Conservation (phyloP, 2,888 invertebrate genomes). For the Glaucopsyche alexis region DNA sequence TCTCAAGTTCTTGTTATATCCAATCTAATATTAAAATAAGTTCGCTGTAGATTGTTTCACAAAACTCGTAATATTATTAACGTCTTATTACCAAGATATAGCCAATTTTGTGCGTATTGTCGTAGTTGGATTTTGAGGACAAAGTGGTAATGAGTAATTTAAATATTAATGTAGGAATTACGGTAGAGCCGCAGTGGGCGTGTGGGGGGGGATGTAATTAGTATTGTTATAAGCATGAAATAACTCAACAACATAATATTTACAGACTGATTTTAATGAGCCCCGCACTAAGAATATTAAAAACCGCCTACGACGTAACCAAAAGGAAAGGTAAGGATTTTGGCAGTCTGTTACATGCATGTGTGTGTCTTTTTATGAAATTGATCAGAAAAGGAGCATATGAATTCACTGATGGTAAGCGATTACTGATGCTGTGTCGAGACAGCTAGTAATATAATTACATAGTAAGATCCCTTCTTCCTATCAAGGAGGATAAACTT, state of each 20-base stretch:
- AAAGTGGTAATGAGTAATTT: constrained; percentile 24
- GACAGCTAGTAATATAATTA: too few species aligned
- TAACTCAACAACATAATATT: not conserved
- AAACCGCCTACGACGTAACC: too few species aligned
- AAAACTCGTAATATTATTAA: not conserved
- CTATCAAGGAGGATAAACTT: too few species aligned
- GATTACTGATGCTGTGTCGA: too few species aligned
- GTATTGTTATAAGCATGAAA: constrained; percentile 8
- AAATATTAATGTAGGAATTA: constrained; percentile 26
- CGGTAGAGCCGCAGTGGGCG: not conserved
- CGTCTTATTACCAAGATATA: constrained; percentile 3
- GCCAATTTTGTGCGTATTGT: not conserved
- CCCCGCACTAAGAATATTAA: too few species aligned
- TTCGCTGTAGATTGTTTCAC: not conserved
- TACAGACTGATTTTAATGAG: not conserved
- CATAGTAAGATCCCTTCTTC: too few species aligned
- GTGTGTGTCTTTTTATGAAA: too few species aligned
- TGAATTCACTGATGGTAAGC: too few species aligned
- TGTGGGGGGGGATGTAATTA: not conserved
- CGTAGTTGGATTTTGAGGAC: not conserved
- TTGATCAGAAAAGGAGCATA: too few species aligned
- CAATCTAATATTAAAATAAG: not conserved
- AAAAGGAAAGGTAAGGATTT: too few species aligned
- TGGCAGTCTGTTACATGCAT: too few species aligned
- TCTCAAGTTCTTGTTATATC: not conserved